A percentile compares a stretch with the other conserved stretches of the same genome.
phyloP scores from a whole-genome alignment of 1,140 invertebrate species.

The Oncopodura yosiiana region DNA sequence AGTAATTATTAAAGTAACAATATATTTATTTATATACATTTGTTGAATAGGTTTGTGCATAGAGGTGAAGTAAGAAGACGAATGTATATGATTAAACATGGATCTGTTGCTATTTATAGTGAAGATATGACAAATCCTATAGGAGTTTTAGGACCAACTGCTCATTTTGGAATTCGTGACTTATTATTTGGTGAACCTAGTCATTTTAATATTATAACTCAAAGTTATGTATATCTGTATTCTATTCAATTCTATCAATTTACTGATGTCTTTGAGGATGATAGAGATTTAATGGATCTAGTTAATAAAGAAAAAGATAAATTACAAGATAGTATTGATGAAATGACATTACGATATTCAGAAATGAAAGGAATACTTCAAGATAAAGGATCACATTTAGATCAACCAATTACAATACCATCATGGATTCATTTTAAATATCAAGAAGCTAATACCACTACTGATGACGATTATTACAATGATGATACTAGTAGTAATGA shows the following conservation, averaged over 20 bases:
- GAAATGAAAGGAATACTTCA: too few relatives aligned
- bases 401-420: not conserved
- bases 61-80: slow-evolving; percentile 24
- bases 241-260: slow-evolving; percentile 5
- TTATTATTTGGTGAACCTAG: slow-evolving; percentile 20
- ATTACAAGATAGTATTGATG: slow-evolving; percentile 1
- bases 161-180: slow-evolving; percentile 13
- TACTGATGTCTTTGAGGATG: slow-evolving; percentile 11
- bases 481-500: too few relatives aligned
- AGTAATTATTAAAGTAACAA: too few relatives aligned
- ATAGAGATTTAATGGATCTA: slow-evolving; percentile 3
- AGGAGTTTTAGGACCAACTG: not conserved
- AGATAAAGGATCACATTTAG: too few relatives aligned
- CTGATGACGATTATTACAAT: too few relatives aligned
- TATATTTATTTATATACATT: too few relatives aligned
- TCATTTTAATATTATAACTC: slow-evolving; percentile 3
- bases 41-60: too few relatives aligned
- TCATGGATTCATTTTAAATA: slow-evolving; percentile 21
- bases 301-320: slow-evolving; percentile 5
- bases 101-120: slow-evolving; percentile 15
- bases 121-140: slow-evolving; percentile 5
- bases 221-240: slow-evolving; percentile 16
- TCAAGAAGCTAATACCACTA: not conserved
- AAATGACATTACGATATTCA: slow-evolving; percentile 1
- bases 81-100: slow-evolving; percentile 21